Evolutionary conservation across 2,797 vertebrate genomes (phyloP), one percentile per base, ranked within the genome.

Genomic region (Buceros bicornis): DNA sequence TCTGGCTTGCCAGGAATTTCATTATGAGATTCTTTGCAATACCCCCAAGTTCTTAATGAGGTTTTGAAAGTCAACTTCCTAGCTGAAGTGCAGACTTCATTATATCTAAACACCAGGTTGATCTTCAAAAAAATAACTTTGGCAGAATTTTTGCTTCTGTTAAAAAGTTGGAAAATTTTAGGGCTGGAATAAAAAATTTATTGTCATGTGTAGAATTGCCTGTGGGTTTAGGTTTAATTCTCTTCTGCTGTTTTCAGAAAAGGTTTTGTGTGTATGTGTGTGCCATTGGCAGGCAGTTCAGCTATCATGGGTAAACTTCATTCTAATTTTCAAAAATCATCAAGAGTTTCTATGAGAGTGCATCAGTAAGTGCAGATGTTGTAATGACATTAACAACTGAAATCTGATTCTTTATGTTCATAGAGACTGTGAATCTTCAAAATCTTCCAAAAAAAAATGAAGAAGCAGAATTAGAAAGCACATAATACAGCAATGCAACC

Each of bases 21-120:
- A 56, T 43, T 17, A 74, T 19, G 31, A 43, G 57, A 85, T 37
- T 58, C 43, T 66, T 70, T 73, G 33, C 16, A 70, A 66, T 43
- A 62, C 2, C 1, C 13, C 3, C 13, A 77, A n/a, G 17, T 33
- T 77, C 22, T 81, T 62, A 0, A 35, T 1, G 20, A 37, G 13
- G 16, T 85, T 73, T 80, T 70, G 47, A 43, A 92, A 74, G 9
- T 25, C 40, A 51, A n/a, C 28, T 74, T 60, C 26, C 56, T 56
- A 73, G 57, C 35, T 78, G 42, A 85, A 93, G 35, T 28, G 8
- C n/a, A 58, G 25, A 71, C 15, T 67, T 74, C 13, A 73, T 42
- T 53, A 82, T 37, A 87, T 77, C 24, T 66, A 60, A 82, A 74
- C 95, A 57, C 5, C 8, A 72, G 2, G 13, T 8, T 79, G 20